Evolutionary conservation across 2,797 vertebrate genomes (phyloP), one percentile per base, ranked within the genome.

Genomic region (Muraenolepis orangiensis): DNA sequence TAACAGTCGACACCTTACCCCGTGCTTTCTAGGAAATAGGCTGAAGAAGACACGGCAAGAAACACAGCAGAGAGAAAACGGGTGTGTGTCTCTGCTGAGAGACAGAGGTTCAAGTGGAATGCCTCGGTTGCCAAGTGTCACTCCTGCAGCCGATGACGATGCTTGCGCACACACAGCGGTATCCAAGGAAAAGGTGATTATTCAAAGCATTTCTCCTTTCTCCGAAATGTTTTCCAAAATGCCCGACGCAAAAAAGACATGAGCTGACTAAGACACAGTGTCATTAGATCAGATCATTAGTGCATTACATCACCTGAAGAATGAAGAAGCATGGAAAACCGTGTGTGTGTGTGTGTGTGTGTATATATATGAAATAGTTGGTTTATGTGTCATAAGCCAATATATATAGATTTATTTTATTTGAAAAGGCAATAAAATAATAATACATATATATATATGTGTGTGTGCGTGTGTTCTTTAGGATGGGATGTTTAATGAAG

Each of bases 41-140:
- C 57, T 26, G n/a, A 64, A 26, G 57, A 64, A n/a, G 26, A n/a
- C n/a, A n/a, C n/a, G n/a, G n/a, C n/a, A 64, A 26, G 7, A 57
- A 23, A 57, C 6, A 61, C 10, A 26, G 10, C 4, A 61, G 57
- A 61, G 12, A 61, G 10, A 46, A 26, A 26, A 13, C 26, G 23
- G n/a, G 10, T 8, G n/a, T 10, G 6, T 57, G 20, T n/a, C 20
- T 57, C 51, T 57, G 64, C 51, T n/a, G 20, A 18, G 29, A 18
- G 66, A 67, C 30, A 28, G 30, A 67, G 66, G 66, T 67, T 67
- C 66, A 67, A 67, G 66, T 67, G 66, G 29, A 67, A 4, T 64
- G 57, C 26, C 57, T 64, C 10, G 57, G 57, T 64, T 64, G 66
- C 66, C 6, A 31, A 20, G 66, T 14, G 66, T 20, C 29, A 18